A percentile compares a stretch with the other conserved stretches of the same genome.
These are phyloP conservation scores for Cebus imitator DNA, from an alignment of 2,113 vertebrate genomes.

Conservation along the genomic window DNA sequence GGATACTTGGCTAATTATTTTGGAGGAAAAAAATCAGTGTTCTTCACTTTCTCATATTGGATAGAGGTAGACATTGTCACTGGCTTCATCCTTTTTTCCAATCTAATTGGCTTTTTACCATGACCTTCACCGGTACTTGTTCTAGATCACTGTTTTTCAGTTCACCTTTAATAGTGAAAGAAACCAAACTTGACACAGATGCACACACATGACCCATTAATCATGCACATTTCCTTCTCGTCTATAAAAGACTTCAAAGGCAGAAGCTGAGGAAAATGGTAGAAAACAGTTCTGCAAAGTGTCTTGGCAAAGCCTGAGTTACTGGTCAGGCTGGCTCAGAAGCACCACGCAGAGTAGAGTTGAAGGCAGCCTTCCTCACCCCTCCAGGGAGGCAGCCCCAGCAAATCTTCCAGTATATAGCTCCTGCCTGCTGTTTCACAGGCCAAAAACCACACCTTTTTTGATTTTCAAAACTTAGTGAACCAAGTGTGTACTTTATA, in stretches of 20 bases:
- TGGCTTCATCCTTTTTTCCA: not conserved
- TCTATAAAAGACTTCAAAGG: not conserved
- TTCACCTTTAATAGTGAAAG: not conserved
- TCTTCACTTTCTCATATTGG: not conserved
- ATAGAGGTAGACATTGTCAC: not conserved
- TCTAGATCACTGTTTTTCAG: not conserved
- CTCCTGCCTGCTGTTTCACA: too few relatives aligned
- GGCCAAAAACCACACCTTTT: not conserved
- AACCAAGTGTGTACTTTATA: not conserved
- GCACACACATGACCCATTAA: not conserved
- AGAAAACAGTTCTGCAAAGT: not conserved
- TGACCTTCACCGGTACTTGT: not conserved
- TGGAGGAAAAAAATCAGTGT: not conserved
- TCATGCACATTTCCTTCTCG: not conserved
- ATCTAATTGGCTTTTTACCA: not conserved
- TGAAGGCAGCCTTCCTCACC: too few relatives aligned
- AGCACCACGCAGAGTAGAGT: fast-evolving
- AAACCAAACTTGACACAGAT: not conserved
- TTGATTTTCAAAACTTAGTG: not conserved
- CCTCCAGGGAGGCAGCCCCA: not conserved
- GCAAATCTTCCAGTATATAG: too few relatives aligned
- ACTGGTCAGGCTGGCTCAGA: not conserved
- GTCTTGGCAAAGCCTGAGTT: not conserved
- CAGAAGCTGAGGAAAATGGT: not conserved
- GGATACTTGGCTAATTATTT: not conserved